These are phyloP conservation scores for Dryococelus australis DNA, from an alignment of 2,888 invertebrate genomes.

Conservation along the genomic window DNA sequence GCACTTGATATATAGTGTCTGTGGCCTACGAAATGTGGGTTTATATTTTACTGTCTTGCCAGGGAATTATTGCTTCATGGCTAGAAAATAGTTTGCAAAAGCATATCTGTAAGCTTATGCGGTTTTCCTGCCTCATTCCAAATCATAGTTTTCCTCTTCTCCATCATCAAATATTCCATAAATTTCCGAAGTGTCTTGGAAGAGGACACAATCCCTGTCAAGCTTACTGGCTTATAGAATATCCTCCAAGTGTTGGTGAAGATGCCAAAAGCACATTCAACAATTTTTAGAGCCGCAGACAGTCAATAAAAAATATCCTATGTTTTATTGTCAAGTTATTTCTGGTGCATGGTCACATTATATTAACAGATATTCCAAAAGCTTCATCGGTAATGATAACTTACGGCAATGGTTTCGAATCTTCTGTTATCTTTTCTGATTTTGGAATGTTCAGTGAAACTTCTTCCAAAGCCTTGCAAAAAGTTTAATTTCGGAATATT, in stretches of 20 bases:
- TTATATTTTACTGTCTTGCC: neutral
- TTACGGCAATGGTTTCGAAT: neutral
- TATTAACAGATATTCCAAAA: neutral
- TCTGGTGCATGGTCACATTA: slow-evolving; percentile 7
- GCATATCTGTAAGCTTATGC: neutral
- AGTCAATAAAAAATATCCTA: slow-evolving; percentile 18
- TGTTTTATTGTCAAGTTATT: neutral
- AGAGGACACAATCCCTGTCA: slow-evolving; percentile 11
- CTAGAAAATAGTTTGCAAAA: neutral
- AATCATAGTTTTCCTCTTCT: neutral
- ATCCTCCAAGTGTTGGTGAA: slow-evolving; percentile 11
- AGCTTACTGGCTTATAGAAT: neutral
- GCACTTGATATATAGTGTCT: too few species aligned
- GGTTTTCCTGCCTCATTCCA: neutral
- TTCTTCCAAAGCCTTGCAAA: slow-evolving; percentile 17
- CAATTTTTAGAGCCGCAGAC: slow-evolving; percentile 5
- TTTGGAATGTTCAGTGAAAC: slow-evolving; percentile 11
- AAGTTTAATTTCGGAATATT: slow-evolving; percentile 42
- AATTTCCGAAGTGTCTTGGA: slow-evolving; percentile 23
- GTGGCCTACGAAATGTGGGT: neutral
- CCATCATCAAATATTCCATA: neutral
- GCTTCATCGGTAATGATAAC: slow-evolving; percentile 8
- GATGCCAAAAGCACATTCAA: slow-evolving; percentile 3
- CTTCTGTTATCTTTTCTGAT: neutral
- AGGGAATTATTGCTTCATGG: neutral